phyloP scores from a whole-genome alignment of 2,888 invertebrate species.

The Pristionchus maxplancki region DNA sequence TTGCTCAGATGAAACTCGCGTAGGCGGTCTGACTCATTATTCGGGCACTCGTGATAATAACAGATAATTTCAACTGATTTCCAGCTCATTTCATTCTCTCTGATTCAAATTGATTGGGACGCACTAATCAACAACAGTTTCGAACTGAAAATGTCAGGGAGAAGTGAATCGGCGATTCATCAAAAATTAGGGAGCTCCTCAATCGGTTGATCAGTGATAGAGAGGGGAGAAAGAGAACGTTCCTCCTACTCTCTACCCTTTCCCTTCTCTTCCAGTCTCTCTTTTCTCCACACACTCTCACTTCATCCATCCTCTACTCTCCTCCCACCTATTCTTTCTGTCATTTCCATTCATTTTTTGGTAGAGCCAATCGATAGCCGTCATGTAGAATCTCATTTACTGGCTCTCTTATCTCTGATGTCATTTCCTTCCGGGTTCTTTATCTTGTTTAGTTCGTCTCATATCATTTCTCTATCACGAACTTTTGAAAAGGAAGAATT shows the following conservation, averaged over 20 bases:
- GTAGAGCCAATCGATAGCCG: slow-evolving; percentile 14
- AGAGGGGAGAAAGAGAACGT: slow-evolving; percentile 17
- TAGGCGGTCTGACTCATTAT: background rate
- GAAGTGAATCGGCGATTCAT: slow-evolving; percentile 37
- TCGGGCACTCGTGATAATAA: background rate
- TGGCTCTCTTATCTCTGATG: slow-evolving; percentile 20
- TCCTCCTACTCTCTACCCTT: slow-evolving; percentile 15
- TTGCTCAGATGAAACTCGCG: background rate
- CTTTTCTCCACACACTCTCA: background rate
- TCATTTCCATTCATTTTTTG: background rate
- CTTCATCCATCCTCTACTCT: slow-evolving; percentile 49
- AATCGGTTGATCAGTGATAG: slow-evolving; percentile 44
- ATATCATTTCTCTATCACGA: background rate
- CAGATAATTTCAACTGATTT: background rate
- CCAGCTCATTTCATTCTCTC: background rate
- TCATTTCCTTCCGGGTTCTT: slow-evolving; percentile 16
- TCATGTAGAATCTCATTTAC: background rate
- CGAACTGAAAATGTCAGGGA: slow-evolving; percentile 16
- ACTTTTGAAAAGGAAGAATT: background rate
- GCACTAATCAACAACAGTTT: background rate
- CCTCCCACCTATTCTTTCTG: slow-evolving; percentile 33
- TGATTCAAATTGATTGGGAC: background rate
- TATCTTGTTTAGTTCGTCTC: slow-evolving; percentile 15
- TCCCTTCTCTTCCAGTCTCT: slow-evolving; percentile 24
- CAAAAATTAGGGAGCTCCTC: slow-evolving; percentile 39